A percentile compares a stretch with the other conserved stretches of the same genome.
Evolutionary conservation across 2,888 invertebrate genomes (phyloP).

Genomic region (Schizotus pectinicornis): DNA sequence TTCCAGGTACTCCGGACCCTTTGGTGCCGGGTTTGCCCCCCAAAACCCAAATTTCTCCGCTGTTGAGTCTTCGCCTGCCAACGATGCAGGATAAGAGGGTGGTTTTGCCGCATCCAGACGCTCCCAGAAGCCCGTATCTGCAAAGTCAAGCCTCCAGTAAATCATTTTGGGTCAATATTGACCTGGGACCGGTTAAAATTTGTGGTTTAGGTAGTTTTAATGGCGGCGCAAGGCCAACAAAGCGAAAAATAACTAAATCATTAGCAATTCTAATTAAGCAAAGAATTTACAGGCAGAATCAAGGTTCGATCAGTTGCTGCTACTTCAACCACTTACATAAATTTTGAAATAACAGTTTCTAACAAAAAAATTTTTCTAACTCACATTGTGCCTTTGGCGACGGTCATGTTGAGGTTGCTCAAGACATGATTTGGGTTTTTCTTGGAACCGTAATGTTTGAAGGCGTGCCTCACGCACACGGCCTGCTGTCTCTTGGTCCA

Average conservation of each 20-base stretch:
- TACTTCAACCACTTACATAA: too few species aligned
- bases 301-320: too few species aligned
- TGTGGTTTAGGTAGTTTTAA: too few species aligned
- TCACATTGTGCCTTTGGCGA: conserved; percentile 94
- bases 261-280: background rate
- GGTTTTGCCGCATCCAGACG: conserved; percentile 97
- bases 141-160: conserved; percentile 29
- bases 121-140: conserved; percentile 93
- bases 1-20: conserved; percentile 91
- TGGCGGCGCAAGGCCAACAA: background rate
- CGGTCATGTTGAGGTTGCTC: conserved; percentile 90
- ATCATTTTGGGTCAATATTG: background rate
- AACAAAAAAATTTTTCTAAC: conserved; percentile 54
- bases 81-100: conserved; percentile 92
- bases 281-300: background rate
- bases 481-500: conserved; percentile 82
- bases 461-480: conserved; percentile 85
- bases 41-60: conserved; percentile 88
- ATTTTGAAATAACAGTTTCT: background rate
- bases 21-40: conserved; percentile 89
- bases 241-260: background rate
- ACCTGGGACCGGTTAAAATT: background rate
- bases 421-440: conserved; percentile 87
- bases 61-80: conserved; percentile 82
- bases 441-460: conserved; percentile 88